Evolutionary conservation across 1,140 invertebrate genomes (phyloP).

Genomic region (Sesamia nonagrioides): DNA sequence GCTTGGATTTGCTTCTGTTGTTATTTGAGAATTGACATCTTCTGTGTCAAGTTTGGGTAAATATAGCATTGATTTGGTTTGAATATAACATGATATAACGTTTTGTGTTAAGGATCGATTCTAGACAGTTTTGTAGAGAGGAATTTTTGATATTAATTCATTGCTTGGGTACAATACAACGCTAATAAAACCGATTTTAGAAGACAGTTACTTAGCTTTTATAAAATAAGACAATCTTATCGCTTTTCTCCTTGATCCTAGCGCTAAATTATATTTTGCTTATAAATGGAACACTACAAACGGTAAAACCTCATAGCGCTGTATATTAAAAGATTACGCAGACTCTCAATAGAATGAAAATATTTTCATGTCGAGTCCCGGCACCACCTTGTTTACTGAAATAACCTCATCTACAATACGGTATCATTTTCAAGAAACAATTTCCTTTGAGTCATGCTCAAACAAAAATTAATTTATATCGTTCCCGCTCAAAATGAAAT

Average conservation of each 20-base stretch:
- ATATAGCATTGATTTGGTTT: neutral
- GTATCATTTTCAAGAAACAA: slow-evolving; percentile 78
- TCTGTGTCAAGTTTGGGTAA: neutral
- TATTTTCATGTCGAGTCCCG: slow-evolving; percentile 62
- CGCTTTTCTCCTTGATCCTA: neutral
- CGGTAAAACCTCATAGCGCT: slow-evolving; percentile 18
- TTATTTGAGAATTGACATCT: neutral
- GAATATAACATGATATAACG: too few relatives aligned
- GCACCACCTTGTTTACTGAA: slow-evolving; percentile 64
- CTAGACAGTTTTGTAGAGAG: neutral
- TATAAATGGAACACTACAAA: slow-evolving; percentile 20
- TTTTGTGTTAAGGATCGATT: too few relatives aligned
- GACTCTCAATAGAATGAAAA: slow-evolving; percentile 66
- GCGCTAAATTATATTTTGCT: slow-evolving; percentile 29
- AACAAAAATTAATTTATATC: slow-evolving; percentile 73
- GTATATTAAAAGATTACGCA: slow-evolving; percentile 58
- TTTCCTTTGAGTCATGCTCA: slow-evolving; percentile 71
- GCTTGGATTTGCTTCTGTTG: neutral
- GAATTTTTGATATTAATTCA: too few relatives aligned
- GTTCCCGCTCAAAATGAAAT: slow-evolving; percentile 64
- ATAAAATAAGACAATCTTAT: neutral
- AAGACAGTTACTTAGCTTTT: neutral
- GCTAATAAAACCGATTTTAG: neutral
- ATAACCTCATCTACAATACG: slow-evolving; percentile 72
- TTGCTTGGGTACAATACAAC: too few relatives aligned